phyloP scores from a whole-genome alignment of 1,140 invertebrate genomes.

The Muscidifurax raptorellus region DNA sequence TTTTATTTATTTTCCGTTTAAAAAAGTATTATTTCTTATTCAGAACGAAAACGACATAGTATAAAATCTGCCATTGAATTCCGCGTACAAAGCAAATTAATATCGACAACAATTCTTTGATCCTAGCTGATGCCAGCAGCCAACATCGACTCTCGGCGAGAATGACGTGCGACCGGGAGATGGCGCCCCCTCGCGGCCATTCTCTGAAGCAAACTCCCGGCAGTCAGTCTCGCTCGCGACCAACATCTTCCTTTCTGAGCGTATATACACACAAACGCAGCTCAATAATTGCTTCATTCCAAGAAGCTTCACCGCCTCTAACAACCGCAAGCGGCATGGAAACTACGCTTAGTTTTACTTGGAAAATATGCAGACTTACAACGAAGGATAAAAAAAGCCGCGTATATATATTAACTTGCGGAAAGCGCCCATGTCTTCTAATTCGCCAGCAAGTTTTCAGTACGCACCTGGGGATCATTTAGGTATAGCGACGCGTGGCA shows the following conservation, averaged over 20 bases:
- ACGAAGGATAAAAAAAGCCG: background rate
- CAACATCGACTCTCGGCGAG: too few relatives aligned
- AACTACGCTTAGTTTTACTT: background rate
- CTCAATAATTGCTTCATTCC: background rate
- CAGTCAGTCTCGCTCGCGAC: background rate
- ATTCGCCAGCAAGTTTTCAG: slow-evolving; percentile 38
- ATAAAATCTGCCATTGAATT: too few relatives aligned
- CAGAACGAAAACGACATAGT: too few relatives aligned
- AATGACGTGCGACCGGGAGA: background rate
- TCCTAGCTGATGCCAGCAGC: too few relatives aligned
- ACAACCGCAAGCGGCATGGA: background rate
- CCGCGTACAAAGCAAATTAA: too few relatives aligned
- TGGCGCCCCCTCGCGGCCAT: slow-evolving; percentile 19
- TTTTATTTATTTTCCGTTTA: too few relatives aligned
- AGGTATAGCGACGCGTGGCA: background rate
- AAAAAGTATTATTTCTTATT: too few relatives aligned
- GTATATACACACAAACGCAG: background rate
- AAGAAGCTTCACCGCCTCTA: too few relatives aligned
- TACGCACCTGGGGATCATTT: slow-evolving; percentile 29
- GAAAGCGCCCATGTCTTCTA: slow-evolving; percentile 29
- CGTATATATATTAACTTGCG: slow-evolving; percentile 19
- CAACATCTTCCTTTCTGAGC: background rate
- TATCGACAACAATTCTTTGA: too few relatives aligned
- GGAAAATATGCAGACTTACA: background rate
- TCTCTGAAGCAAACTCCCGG: background rate